A percentile compares a stretch with the other conserved stretches of the same genome.
Evolutionary conservation across 2,888 invertebrate species (phyloP).

Genomic region (Drosophila monieri): DNA sequence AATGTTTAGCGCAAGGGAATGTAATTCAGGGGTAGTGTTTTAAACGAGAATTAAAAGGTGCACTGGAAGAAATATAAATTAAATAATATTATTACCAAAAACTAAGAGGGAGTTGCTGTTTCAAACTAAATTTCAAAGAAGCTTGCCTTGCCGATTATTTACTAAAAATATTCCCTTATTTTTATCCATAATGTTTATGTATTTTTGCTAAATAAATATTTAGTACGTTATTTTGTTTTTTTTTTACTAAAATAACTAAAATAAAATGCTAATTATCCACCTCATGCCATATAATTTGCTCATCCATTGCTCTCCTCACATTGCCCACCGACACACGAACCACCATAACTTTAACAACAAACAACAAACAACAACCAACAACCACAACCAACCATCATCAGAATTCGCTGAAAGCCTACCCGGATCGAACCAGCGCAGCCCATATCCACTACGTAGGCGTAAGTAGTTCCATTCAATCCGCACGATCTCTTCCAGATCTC

Average conservation of each 20-base stretch:
- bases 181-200: background rate
- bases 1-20: conserved; percentile 13
- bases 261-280: conserved; percentile 63
- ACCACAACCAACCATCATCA: conserved; percentile 81
- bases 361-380: conserved; percentile 17
- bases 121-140: no score
- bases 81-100: background rate
- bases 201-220: conserved; percentile 23
- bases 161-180: background rate
- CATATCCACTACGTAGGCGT: conserved; percentile 93
- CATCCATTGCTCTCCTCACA: conserved; percentile 54
- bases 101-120: no score
- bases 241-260: conserved; percentile 23
- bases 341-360: conserved; percentile 26
- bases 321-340: conserved; percentile 40
- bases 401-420: conserved; percentile 95
- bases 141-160: no score
- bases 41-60: background rate
- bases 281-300: conserved; percentile 48
- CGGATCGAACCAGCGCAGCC: conserved; percentile 92
- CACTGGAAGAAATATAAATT: background rate
- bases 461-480: conserved; percentile 85
- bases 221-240: conserved; percentile 6
- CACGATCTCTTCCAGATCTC: conserved; percentile 48
- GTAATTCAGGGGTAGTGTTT: background rate